Evolutionary conservation across 2,113 vertebrate genomes (phyloP).

Genomic region (Scomber japonicus): DNA sequence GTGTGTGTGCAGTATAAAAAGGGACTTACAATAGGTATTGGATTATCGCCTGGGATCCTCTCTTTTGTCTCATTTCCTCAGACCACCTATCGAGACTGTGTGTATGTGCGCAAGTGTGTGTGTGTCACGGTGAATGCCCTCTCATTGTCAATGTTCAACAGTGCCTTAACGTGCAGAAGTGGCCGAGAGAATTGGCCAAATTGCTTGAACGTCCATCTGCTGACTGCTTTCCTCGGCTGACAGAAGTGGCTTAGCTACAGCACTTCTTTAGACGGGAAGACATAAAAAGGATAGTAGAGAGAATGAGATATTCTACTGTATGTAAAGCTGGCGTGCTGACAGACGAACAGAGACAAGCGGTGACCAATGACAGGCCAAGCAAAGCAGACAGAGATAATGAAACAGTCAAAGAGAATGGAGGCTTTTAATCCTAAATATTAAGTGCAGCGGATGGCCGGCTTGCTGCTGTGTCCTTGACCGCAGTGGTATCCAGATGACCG

Average conservation of each 20-base stretch:
- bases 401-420: slow-evolving; percentile 26
- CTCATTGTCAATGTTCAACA: slow-evolving; percentile 63
- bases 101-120: slow-evolving; percentile 30
- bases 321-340: slow-evolving; percentile 12
- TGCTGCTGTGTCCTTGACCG: slow-evolving; percentile 57
- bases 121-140: slow-evolving; percentile 45
- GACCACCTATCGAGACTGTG: slow-evolving; percentile 51
- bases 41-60: slow-evolving; percentile 62
- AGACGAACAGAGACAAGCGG: slow-evolving; percentile 20
- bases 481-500: slow-evolving; percentile 55
- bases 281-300: not conserved
- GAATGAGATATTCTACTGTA: not conserved
- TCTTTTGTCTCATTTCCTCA: slow-evolving; percentile 44
- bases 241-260: not conserved
- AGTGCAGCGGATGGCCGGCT: slow-evolving; percentile 29
- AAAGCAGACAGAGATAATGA: slow-evolving; percentile 45
- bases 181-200: slow-evolving; percentile 14
- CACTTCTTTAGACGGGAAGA: not conserved
- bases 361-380: slow-evolving; percentile 33
- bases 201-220: slow-evolving; percentile 37
- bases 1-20: slow-evolving; percentile 35
- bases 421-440: slow-evolving; percentile 68
- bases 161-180: slow-evolving; percentile 59
- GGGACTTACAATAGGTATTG: slow-evolving; percentile 54
- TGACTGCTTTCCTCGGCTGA: slow-evolving; percentile 17